Conservation (phyloP, 2,888 invertebrate genomes). For the Rotaria macrura region DNA sequence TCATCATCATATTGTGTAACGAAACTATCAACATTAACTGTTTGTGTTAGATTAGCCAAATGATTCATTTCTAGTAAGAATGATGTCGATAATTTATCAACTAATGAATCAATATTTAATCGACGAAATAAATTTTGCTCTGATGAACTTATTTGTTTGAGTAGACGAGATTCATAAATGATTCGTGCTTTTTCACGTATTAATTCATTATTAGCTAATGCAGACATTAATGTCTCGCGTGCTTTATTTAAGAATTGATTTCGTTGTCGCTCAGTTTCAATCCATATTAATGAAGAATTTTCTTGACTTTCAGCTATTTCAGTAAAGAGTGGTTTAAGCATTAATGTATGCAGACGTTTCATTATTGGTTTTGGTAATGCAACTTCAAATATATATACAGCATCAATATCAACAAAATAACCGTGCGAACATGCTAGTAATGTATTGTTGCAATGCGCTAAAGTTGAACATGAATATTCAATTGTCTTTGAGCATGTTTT, state of each 20-base stretch:
- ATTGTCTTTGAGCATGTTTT: neutral
- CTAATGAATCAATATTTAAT: neutral
- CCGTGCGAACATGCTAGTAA: neutral
- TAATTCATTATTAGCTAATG: neutral
- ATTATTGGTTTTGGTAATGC: neutral
- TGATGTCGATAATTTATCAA: neutral
- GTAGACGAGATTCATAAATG: neutral
- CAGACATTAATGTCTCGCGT: neutral
- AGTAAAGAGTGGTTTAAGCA: neutral
- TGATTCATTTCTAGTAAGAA: neutral
- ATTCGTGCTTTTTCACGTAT: neutral
- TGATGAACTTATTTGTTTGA: neutral
- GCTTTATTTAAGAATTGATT: neutral
- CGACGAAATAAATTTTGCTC: neutral
- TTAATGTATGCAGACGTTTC: neutral
- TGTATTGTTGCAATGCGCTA: neutral
- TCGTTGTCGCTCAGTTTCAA: slow-evolving; percentile 14
- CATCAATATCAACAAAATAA: slow-evolving; percentile 16
- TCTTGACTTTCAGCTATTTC: neutral
- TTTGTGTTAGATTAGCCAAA: neutral
- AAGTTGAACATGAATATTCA: neutral
- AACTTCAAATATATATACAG: neutral
- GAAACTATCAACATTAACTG: neutral
- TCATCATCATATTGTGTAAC: neutral
- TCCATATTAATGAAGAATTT: neutral